phyloP scores from a whole-genome alignment of 2,113 vertebrate species.

The Cettia cetti region DNA sequence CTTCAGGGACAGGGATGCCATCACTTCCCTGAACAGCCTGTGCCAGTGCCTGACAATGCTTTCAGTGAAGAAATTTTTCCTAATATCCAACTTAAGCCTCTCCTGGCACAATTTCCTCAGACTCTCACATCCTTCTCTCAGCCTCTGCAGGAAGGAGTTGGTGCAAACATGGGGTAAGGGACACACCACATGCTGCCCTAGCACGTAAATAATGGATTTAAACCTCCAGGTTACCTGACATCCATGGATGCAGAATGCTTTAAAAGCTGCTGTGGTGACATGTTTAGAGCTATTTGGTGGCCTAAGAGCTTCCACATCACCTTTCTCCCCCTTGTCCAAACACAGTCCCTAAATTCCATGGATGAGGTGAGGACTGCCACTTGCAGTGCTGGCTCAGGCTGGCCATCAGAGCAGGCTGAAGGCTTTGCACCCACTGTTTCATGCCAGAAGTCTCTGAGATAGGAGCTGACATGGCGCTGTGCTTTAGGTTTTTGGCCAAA shows the following conservation, averaged over 20 bases:
- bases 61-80: not conserved
- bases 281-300: not conserved
- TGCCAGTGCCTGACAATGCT: not conserved
- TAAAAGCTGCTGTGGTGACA: not conserved
- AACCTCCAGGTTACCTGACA: not conserved
- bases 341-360: not conserved
- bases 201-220: not conserved
- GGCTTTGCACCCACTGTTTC: not conserved
- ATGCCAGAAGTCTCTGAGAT: not conserved
- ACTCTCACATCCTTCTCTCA: not conserved
- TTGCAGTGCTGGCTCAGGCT: not conserved
- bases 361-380: not conserved
- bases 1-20: not conserved
- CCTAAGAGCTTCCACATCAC: not conserved
- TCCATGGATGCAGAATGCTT: not conserved
- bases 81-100: not conserved
- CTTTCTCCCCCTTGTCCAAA: not conserved
- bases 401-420: not conserved
- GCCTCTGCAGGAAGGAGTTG: not conserved
- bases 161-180: not conserved
- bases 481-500: not conserved
- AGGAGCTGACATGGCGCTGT: not conserved
- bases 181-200: not conserved
- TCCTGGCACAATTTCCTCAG: not conserved
- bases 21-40: not conserved